A percentile compares a stretch with the other conserved stretches of the same genome.
These are phyloP conservation scores for Leucania comma DNA, from an alignment of 2,888 invertebrate species.

Conservation along the genomic window DNA sequence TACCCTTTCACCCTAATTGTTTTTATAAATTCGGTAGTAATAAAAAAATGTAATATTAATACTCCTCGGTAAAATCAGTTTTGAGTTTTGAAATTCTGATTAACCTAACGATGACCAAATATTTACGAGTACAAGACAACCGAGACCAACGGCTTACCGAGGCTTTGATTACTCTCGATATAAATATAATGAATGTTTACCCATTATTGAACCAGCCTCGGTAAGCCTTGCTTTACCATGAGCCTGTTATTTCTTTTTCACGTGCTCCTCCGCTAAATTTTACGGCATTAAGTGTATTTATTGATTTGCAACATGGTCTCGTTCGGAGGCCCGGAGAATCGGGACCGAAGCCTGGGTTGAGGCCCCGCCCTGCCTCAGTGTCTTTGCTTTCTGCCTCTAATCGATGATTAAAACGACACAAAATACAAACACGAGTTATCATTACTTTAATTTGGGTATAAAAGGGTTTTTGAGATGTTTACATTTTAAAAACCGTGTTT, in stretches of 20 bases:
- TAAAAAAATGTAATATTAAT: too few relatives aligned
- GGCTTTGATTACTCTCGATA: not conserved
- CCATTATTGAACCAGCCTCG: not conserved
- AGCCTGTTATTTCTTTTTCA: not conserved
- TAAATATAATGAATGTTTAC: not conserved
- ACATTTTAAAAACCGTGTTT: not conserved
- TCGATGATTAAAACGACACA: constrained; percentile 27
- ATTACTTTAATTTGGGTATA: not conserved
- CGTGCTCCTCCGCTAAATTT: constrained; percentile 16
- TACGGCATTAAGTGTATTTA: constrained; percentile 61
- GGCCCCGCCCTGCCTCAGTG: constrained; percentile 29
- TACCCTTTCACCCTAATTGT: too few relatives aligned
- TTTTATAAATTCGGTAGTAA: too few relatives aligned
- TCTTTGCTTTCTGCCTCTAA: constrained; percentile 30
- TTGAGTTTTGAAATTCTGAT: not conserved
- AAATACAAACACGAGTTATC: constrained; percentile 13
- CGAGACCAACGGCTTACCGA: not conserved
- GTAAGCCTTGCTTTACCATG: not conserved
- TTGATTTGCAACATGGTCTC: constrained; percentile 66
- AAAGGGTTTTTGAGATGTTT: not conserved
- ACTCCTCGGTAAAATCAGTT: too few relatives aligned
- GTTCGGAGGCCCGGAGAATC: constrained; percentile 44
- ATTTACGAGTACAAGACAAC: not conserved
- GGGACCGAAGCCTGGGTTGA: constrained; percentile 43
- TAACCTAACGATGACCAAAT: not conserved